Conservation (phyloP, 2,797 vertebrate species). For the Danio jaintianensis region DNA sequence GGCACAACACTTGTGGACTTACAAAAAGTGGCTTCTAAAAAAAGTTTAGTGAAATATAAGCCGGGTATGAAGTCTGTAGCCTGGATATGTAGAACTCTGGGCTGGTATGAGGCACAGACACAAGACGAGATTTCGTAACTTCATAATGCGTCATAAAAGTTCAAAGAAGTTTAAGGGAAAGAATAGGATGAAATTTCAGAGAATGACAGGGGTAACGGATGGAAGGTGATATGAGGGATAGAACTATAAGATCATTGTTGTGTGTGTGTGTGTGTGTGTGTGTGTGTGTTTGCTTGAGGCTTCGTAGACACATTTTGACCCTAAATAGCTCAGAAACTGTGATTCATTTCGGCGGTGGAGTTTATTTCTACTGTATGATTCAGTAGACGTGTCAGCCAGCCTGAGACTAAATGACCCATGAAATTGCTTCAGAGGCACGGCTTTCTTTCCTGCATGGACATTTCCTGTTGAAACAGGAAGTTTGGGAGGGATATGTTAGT, state of each 20-base stretch:
- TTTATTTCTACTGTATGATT: conserved; percentile 17
- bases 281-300: conserved; percentile 10
- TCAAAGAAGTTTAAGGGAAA: conserved; percentile 18
- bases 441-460: conserved; percentile 4
- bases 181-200: conserved; percentile 10
- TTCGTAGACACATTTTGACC: conserved; percentile 11
- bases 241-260: background rate
- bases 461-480: conserved; percentile 29
- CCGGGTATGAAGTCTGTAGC: background rate
- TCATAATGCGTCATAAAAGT: conserved; percentile 8
- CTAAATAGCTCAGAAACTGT: conserved; percentile 28
- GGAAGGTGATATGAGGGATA: conserved; percentile 1
- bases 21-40: background rate
- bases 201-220: background rate
- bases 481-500: background rate
- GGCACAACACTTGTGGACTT: background rate
- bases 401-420: conserved; percentile 20
- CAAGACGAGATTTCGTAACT: background rate
- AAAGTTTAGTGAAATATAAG: conserved; percentile 20
- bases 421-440: background rate
- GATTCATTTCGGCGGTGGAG: conserved; percentile 19
- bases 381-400: background rate
- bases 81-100: background rate
- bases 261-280: background rate
- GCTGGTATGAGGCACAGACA: background rate